A percentile compares a stretch with the other conserved stretches of the same genome.
Conservation (phyloP, 2,888 invertebrate species). For the Stenichneumon culpator region DNA sequence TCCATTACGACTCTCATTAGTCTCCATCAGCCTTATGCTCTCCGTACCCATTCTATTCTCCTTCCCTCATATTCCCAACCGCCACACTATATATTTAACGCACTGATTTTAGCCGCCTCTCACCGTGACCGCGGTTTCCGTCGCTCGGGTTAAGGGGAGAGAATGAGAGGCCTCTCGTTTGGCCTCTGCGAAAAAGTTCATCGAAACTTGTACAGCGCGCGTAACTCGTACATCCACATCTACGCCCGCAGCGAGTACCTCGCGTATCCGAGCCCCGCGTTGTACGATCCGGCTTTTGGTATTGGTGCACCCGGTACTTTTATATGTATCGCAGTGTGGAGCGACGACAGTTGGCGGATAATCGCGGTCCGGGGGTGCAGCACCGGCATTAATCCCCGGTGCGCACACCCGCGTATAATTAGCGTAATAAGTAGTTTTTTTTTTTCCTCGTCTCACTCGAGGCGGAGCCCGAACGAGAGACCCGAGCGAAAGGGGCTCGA, state of each 20-base stretch:
- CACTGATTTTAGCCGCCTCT: slow-evolving; percentile 45
- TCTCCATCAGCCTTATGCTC: slow-evolving; percentile 64
- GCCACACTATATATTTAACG: slow-evolving; percentile 58
- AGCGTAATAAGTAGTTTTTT: slow-evolving; percentile 84
- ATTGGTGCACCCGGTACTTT: not conserved
- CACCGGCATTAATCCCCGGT: slow-evolving; percentile 68
- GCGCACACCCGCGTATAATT: slow-evolving; percentile 82
- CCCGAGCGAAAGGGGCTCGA: slow-evolving; percentile 18
- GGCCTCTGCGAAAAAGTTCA: slow-evolving; percentile 53
- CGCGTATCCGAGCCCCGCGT: not conserved
- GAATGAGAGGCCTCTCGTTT: slow-evolving; percentile 43
- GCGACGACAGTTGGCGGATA: slow-evolving; percentile 81
- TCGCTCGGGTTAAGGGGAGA: slow-evolving; percentile 1
- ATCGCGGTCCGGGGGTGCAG: slow-evolving; percentile 74
- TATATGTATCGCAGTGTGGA: slow-evolving; percentile 25
- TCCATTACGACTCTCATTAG: slow-evolving; percentile 54
- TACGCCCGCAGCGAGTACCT: not conserved
- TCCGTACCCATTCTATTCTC: slow-evolving; percentile 32
- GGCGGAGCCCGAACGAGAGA: slow-evolving; percentile 73
- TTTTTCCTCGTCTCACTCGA: slow-evolving; percentile 68
- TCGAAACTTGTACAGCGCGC: slow-evolving; percentile 43
- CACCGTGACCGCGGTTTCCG: slow-evolving; percentile 40
- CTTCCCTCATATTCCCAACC: slow-evolving; percentile 37
- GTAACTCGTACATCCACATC: slow-evolving; percentile 4
- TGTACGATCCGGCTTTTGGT: not conserved